Percentiles rank a stretch among this genome's conserved stretches.
Evolutionary conservation across 2,113 vertebrate species (phyloP).

Genomic region (Salvelinus sp.): DNA sequence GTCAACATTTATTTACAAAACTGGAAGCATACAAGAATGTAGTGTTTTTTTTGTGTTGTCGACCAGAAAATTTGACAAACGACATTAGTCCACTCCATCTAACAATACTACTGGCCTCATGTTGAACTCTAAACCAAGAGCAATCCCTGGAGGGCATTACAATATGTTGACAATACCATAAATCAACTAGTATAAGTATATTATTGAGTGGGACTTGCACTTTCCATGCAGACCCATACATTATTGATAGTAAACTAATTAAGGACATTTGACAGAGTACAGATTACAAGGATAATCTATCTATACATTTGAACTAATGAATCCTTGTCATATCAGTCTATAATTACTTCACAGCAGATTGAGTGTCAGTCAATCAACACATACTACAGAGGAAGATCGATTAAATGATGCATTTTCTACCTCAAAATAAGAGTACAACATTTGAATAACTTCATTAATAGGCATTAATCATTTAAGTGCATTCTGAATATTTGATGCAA

Average conservation of each 20-base stretch:
- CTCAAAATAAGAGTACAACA: not conserved
- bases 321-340: constrained; percentile 6
- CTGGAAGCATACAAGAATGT: constrained; percentile 53
- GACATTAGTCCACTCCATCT: constrained; percentile 21
- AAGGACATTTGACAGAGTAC: not conserved
- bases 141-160: constrained; percentile 31
- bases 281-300: constrained; percentile 16
- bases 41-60: constrained; percentile 56
- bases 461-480: not conserved
- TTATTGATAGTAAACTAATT: constrained; percentile 37
- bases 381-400: too few relatives aligned
- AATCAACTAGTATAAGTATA: constrained; percentile 48
- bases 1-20: constrained; percentile 59
- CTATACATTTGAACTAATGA: constrained; percentile 8
- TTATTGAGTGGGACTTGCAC: constrained; percentile 36
- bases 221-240: constrained; percentile 30
- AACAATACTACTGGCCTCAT: constrained; percentile 50
- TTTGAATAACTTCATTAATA: not conserved
- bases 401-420: not conserved
- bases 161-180: constrained; percentile 31
- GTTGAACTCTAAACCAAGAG: constrained; percentile 35
- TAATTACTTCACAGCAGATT: constrained; percentile 10
- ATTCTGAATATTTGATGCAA: not conserved
- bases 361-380: not conserved
- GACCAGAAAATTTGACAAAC: constrained; percentile 38